Base-by-base conservation (phyloP, 2,888 invertebrate species). In the Eustalomyia histrio region DNA sequence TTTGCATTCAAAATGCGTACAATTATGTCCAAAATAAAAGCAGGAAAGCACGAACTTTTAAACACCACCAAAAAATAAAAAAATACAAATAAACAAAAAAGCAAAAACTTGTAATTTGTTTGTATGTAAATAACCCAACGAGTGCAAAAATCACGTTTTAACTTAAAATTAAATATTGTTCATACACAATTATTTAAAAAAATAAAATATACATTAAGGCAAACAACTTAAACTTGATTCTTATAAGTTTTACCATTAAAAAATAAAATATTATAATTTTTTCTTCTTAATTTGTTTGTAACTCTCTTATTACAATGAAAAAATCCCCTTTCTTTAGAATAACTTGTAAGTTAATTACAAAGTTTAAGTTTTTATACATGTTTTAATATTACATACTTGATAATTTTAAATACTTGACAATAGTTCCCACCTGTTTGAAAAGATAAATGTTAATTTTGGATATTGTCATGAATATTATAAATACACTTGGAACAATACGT, bases 21-120 rank as follows among this genome's bases (percentile, higher is more conserved):
- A 21, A 39, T 47, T 50, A 35, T 72, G 69, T 69, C 35, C 69
- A 61, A 76, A 72, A 68, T 79, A 72, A 68, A 76, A 55, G 33
- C 69, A 74, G 76, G 78, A 78, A 76, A 69, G 65, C 67, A 80
- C 71, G 80, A 71, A 64, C 10, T 65, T 61, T 61, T 67, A 50
- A 55, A 63, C n/a, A n/a, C 39, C 52, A 58, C 47, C n/a, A 65
- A 21, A 65, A 39, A 18, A 39, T 29, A 24, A 29, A 43, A 43
- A 18, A 47, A 64, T 50, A 50, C 21, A 63, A 10, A 17, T 18
- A 24, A 39, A 17, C 3, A 21, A 2, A 24, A 60, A 67, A 12
- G 53, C 6, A 33, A 60, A 17, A 17, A 47, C 29, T 39, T 60
- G 17, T 18, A 14, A 29, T 29, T 29, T 21, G 35, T 60, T 60